phyloP scores from a whole-genome alignment of 2,113 vertebrate genomes.

The Varanus salvator region DNA sequence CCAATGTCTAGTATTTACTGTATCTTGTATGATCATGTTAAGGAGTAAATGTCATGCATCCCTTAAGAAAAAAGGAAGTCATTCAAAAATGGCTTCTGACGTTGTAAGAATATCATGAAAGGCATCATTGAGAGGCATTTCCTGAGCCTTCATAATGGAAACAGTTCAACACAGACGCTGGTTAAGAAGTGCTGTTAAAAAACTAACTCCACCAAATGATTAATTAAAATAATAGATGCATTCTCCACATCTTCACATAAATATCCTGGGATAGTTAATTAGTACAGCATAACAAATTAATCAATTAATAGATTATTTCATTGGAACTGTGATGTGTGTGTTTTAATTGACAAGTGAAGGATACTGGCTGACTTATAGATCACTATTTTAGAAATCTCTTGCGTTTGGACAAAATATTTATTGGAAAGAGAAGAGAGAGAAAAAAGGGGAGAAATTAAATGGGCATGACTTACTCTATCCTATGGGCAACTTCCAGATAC shows the following conservation, averaged over 20 bases:
- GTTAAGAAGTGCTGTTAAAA: neutral
- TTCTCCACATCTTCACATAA: neutral
- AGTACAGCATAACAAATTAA: neutral
- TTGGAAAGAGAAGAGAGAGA: neutral
- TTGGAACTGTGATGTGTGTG: neutral
- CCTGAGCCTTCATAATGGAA: neutral
- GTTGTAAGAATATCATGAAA: neutral
- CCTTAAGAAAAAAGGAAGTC: neutral
- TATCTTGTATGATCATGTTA: neutral
- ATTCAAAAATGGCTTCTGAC: neutral
- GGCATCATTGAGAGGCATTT: neutral
- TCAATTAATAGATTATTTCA: slow-evolving; percentile 14
- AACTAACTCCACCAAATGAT: slow-evolving; percentile 1
- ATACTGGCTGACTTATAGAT: neutral
- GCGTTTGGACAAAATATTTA: too few species aligned
- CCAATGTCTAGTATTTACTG: too few species aligned
- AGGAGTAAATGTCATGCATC: neutral
- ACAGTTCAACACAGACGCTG: neutral
- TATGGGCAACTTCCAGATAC: neutral
- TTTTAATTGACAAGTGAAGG: neutral
- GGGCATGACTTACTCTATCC: neutral
- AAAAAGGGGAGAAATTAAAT: neutral
- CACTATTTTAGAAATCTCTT: neutral
- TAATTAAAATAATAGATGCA: slow-evolving; percentile 2
- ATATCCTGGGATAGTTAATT: neutral